These are phyloP conservation scores for Ophion ellenae DNA, from an alignment of 2,888 invertebrate genomes.

Conservation along the genomic window DNA sequence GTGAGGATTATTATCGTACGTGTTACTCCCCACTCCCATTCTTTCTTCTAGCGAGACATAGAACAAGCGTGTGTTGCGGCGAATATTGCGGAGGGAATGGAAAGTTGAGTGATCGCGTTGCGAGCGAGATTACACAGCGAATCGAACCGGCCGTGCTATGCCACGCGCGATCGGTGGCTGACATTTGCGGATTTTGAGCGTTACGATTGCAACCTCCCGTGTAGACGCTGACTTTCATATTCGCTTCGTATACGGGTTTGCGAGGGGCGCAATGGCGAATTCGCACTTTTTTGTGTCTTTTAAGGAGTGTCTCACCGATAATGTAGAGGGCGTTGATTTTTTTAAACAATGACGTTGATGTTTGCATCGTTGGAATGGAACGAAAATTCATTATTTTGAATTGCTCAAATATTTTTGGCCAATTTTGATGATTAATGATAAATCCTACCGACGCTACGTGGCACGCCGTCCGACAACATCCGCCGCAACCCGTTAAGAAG, in stretches of 20 bases:
- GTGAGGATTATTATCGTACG: not conserved
- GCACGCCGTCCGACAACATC: too few relatives aligned
- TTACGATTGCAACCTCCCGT: not conserved
- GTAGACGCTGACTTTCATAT: not conserved
- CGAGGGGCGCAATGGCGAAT: not conserved
- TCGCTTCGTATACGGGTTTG: not conserved
- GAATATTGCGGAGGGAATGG: constrained; percentile 31
- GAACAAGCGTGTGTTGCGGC: constrained; percentile 15
- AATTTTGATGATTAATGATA: too few relatives aligned
- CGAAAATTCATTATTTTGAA: too few relatives aligned
- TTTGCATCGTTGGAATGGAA: too few relatives aligned
- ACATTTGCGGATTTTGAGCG: constrained; percentile 50
- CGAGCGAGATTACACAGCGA: constrained; percentile 32
- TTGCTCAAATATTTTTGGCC: too few relatives aligned
- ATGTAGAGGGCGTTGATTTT: not conserved
- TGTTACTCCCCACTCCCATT: not conserved
- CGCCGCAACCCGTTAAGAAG: too few relatives aligned
- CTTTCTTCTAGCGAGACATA: not conserved
- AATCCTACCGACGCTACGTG: too few relatives aligned
- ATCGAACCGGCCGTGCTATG: constrained; percentile 8
- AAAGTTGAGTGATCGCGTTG: constrained; percentile 33
- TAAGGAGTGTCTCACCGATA: not conserved
- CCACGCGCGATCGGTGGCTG: constrained; percentile 20
- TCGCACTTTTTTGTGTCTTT: constrained; percentile 16
- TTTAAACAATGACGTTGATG: not conserved